Evolutionary conservation across 53 echinoderm and acorn worm genomes (phyloP).

Genomic region (Paelopatides confundens): DNA sequence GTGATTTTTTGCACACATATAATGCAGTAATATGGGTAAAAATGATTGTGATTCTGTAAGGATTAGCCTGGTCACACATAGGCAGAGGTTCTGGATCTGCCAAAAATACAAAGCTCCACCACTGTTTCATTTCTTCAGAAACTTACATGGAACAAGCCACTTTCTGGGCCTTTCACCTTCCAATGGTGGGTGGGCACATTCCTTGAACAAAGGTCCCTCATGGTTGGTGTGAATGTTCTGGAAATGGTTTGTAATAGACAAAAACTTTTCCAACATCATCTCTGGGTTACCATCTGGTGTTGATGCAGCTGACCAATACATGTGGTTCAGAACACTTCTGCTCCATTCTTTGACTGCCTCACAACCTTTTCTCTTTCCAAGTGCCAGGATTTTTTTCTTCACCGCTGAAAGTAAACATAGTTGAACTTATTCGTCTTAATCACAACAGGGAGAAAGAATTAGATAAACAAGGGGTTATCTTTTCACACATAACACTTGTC

Average conservation of each 20-base stretch:
- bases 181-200: conserved; percentile 64
- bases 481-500: no score
- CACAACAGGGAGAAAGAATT: no score
- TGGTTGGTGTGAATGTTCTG: conserved; percentile 48
- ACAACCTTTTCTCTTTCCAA: conserved; percentile 43
- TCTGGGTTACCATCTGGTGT: conserved; percentile 48
- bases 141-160: conserved; percentile 60
- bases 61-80: no score
- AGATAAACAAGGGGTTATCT: no score
- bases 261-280: conserved; percentile 38
- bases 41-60: no score
- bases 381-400: conserved; percentile 47
- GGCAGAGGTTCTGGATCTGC: no score
- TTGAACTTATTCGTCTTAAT: no score
- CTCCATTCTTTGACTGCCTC: conserved; percentile 49
- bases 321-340: conserved; percentile 44
- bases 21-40: no score
- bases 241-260: conserved; percentile 44
- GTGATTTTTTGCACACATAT: no score
- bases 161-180: conserved; percentile 54
- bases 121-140: no score
- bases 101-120: no score
- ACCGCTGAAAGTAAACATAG: conserved; percentile 52
- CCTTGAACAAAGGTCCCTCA: conserved; percentile 43
- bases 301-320: conserved; percentile 58